Conservation (phyloP, 2,888 invertebrate genomes). For the Drosophila robusta region DNA sequence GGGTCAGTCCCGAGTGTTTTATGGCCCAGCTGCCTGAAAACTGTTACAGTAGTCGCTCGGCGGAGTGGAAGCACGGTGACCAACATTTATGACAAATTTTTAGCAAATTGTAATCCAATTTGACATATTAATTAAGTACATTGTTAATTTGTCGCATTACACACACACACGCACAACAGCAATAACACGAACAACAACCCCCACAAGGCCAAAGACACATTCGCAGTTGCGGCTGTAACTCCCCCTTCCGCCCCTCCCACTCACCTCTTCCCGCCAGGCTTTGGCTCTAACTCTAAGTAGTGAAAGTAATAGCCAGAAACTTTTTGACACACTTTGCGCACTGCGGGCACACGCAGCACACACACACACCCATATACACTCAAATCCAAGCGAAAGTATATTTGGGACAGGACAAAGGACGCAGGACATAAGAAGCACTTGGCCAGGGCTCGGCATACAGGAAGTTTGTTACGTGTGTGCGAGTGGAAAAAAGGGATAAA, state of each 20-base stretch:
- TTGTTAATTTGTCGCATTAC: constrained; percentile 77
- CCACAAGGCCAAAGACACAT: constrained; percentile 28
- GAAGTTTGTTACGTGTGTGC: constrained; percentile 26
- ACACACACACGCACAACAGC: constrained; percentile 35
- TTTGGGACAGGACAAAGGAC: constrained; percentile 47
- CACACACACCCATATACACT: constrained; percentile 27
- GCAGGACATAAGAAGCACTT: constrained; percentile 51
- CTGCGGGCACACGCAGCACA: constrained; percentile 24
- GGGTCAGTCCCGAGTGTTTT: neutral
- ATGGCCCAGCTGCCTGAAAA: constrained; percentile 4
- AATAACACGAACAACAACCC: constrained; percentile 35
- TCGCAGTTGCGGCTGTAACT: constrained; percentile 5
- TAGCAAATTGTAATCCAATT: constrained; percentile 77
- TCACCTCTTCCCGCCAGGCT: constrained; percentile 1
- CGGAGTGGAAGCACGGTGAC: constrained; percentile 33
- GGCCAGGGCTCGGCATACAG: constrained; percentile 28
- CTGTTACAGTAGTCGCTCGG: constrained; percentile 22
- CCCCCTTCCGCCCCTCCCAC: neutral
- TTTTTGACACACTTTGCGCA: constrained; percentile 76
- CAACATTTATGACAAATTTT: constrained; percentile 74
- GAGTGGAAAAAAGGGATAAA: constrained; percentile 66
- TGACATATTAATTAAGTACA: constrained; percentile 78
- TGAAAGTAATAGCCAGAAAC: constrained; percentile 77
- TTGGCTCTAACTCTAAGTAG: constrained; percentile 65
- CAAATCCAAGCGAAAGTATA: constrained; percentile 20